phyloP scores from a whole-genome alignment of 2,888 invertebrate genomes.

The Himalopsyche anomala region DNA sequence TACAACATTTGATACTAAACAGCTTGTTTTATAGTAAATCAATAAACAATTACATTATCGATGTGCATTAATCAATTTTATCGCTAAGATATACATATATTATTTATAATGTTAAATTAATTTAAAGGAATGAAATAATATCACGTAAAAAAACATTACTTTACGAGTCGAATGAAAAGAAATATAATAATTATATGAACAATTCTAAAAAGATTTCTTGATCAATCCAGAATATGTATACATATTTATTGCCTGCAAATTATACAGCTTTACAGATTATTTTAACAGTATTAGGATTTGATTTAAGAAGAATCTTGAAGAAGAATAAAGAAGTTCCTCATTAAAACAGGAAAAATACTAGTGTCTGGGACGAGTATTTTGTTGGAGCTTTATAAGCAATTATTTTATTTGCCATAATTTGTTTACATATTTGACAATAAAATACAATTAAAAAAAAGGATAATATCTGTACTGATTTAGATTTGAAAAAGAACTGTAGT shows the following conservation, averaged over 20 bases:
- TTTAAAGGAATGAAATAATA: conserved; percentile 29
- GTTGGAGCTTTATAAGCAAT: neutral
- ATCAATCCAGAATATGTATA: too few species aligned
- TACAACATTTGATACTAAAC: too few species aligned
- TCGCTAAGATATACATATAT: neutral
- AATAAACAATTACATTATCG: neutral
- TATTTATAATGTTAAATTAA: neutral
- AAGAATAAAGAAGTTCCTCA: too few species aligned
- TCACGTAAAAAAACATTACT: neutral
- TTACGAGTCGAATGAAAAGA: neutral
- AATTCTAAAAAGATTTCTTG: neutral
- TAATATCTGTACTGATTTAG: neutral
- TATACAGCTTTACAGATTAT: too few species aligned
- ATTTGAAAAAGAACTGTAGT: too few species aligned
- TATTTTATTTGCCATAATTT: neutral
- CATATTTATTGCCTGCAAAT: too few species aligned
- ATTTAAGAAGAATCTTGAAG: too few species aligned
- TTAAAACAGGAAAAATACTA: too few species aligned
- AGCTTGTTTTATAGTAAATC: neutral
- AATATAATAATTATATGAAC: neutral
- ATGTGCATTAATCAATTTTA: conserved; percentile 23
- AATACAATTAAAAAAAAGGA: neutral
- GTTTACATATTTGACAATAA: too few species aligned
- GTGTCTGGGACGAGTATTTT: too few species aligned
- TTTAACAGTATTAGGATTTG: too few species aligned